Conservation (phyloP, 2,113 vertebrate species). For the Eonycteris spelaea region DNA sequence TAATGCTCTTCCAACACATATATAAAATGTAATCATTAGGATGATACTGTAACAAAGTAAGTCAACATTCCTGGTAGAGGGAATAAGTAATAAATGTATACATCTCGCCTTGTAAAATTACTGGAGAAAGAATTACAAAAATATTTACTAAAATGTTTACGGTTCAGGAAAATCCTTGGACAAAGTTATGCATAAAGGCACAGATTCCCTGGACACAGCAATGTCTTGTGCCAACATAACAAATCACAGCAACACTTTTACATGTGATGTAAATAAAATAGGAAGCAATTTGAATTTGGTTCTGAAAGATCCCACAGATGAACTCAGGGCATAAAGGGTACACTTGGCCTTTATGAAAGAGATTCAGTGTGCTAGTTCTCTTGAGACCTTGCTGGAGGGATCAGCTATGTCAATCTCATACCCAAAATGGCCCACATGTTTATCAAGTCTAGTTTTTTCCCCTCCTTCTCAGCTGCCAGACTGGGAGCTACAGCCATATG, state of each 20-base stretch:
- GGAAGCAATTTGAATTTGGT: neutral
- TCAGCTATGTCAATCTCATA: neutral
- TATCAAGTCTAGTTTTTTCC: conserved; percentile 23
- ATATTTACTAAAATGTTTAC: conserved; percentile 20
- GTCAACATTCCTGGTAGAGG: neutral
- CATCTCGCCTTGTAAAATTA: conserved; percentile 12
- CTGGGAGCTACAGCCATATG: conserved; percentile 29
- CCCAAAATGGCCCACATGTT: neutral
- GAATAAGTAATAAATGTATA: neutral
- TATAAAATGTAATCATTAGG: neutral
- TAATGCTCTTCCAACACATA: neutral
- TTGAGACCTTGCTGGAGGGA: neutral
- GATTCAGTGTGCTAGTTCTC: neutral
- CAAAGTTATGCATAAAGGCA: neutral
- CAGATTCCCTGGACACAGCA: neutral
- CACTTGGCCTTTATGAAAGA: neutral
- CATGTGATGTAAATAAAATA: neutral
- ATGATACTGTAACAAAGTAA: neutral
- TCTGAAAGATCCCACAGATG: neutral
- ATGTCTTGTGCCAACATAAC: neutral
- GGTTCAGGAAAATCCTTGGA: neutral
- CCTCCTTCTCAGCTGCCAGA: neutral
- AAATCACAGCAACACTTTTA: neutral
- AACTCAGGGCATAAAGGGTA: neutral
- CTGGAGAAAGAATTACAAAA: neutral